phyloP scores from a whole-genome alignment of 2,113 vertebrate species.

The sheep (Ovis aries) region ARS-UI_Ramb_v3.0 NC_056056.1:214598501-214599000 shows the following conservation, averaged over 20 bases:
- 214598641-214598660: fast-evolving
- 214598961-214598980: not conserved
- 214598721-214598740: not conserved
- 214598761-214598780: not conserved
- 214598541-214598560: not conserved
- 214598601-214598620: not conserved
- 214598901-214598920: not conserved
- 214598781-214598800: not conserved
- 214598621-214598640: fast-evolving
- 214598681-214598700: fast-evolving
- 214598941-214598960: not conserved
- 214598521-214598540: not conserved
- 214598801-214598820: not conserved
- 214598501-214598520: not conserved
- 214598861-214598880: not conserved
- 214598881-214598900: not conserved
- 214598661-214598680: fast-evolving
- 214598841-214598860: not conserved
- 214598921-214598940: not conserved
- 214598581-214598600: not conserved
- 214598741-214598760: not conserved
- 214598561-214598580: not conserved
- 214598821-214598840: not conserved
- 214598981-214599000: not conserved
- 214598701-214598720: not conserved